These are phyloP conservation scores for Phortica magna DNA, from an alignment of 2,888 invertebrate genomes.

Conservation along the genomic window DNA sequence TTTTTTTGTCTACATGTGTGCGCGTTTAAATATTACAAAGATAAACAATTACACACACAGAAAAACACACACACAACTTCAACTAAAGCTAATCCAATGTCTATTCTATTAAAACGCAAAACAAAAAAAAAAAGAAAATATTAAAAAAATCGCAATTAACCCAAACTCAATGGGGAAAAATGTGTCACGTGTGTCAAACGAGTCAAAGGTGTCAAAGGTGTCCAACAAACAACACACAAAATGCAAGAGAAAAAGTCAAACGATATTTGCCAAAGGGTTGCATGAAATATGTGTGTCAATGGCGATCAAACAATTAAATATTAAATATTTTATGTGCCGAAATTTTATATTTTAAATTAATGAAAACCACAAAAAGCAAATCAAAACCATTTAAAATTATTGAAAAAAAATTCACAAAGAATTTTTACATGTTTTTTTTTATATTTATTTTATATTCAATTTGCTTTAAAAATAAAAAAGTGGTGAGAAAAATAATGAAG, in stretches of 20 bases:
- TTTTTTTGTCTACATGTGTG: constrained; percentile 65
- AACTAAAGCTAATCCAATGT: constrained; percentile 64
- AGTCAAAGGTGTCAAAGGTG: not conserved
- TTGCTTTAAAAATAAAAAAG: constrained; percentile 35
- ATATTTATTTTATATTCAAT: constrained; percentile 44
- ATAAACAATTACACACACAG: not conserved
- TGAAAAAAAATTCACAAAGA: not conserved
- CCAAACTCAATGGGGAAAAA: no score
- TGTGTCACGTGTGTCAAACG: not conserved
- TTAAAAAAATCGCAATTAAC: constrained; percentile 37
- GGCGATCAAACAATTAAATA: not conserved
- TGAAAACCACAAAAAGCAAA: no score
- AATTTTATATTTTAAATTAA: constrained; percentile 39
- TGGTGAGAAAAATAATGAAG: constrained; percentile 41
- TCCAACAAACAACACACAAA: not conserved
- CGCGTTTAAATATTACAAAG: not conserved
- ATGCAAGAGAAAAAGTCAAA: not conserved
- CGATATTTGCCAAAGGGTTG: not conserved
- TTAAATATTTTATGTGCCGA: constrained; percentile 56
- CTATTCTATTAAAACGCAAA: constrained; percentile 48
- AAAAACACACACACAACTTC: constrained; percentile 20
- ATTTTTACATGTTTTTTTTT: not conserved
- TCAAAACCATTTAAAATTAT: no score
- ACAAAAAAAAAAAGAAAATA: constrained; percentile 39
- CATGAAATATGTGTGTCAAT: no score